Conservation (phyloP, 2,888 invertebrate species). For the Dynastes hyllus region DNA sequence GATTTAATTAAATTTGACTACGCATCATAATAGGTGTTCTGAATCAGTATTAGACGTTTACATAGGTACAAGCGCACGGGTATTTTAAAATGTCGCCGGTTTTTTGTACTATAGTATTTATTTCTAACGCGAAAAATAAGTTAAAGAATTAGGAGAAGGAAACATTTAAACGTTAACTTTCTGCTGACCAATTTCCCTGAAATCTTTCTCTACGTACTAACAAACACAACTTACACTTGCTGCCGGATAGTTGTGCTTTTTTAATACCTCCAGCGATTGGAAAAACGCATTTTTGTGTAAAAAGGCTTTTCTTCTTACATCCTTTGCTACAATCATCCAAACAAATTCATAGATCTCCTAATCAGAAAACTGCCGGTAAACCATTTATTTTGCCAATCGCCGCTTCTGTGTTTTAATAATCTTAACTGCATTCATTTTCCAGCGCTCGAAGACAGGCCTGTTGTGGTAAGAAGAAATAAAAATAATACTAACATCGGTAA, state of each 20-base stretch:
- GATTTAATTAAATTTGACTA: slow-evolving; percentile 42
- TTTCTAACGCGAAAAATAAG: not conserved
- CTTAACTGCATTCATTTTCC: slow-evolving; percentile 51
- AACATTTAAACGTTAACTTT: slow-evolving; percentile 28
- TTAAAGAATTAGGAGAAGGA: not conserved
- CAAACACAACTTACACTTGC: slow-evolving; percentile 11
- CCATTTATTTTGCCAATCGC: slow-evolving; percentile 1
- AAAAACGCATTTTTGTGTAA: slow-evolving; percentile 13
- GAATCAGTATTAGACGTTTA: slow-evolving; percentile 36
- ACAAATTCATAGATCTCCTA: slow-evolving; percentile 6
- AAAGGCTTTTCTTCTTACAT: slow-evolving; percentile 29
- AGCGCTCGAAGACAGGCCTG: slow-evolving; percentile 63
- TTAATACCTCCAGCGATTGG: not conserved
- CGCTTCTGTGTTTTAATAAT: slow-evolving; percentile 50
- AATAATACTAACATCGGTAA: slow-evolving; percentile 69
- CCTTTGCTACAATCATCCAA: not conserved
- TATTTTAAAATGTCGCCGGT: not conserved
- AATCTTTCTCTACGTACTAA: slow-evolving; percentile 15
- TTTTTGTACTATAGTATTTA: not conserved
- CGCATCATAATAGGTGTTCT: slow-evolving; percentile 32
- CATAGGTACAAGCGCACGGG: not conserved
- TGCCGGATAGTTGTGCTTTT: slow-evolving; percentile 32
- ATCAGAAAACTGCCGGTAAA: not conserved
- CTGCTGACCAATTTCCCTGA: not conserved
- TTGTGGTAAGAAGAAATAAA: slow-evolving; percentile 70